These are phyloP conservation scores for Drosophila chauvacae DNA, from an alignment of 1,140 invertebrate genomes.

Conservation along the genomic window DNA sequence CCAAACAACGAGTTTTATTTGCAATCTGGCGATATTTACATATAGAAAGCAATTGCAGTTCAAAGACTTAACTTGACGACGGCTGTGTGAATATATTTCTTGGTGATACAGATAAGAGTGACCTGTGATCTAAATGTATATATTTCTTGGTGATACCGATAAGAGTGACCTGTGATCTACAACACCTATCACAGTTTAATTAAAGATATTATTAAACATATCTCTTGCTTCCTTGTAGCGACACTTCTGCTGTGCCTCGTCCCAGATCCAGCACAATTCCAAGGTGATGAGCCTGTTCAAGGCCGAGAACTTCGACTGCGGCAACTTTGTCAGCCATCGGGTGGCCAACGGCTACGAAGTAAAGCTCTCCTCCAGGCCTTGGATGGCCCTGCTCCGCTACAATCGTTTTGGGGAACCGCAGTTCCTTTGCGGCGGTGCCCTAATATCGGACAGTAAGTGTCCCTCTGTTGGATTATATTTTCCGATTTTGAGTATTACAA, in stretches of 20 bases:
- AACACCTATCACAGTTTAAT: not conserved
- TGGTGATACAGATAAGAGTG: not conserved
- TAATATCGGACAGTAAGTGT: constrained; percentile 83
- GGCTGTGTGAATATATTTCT: too few relatives aligned
- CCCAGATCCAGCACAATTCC: constrained; percentile 69
- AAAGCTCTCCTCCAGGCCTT: constrained; percentile 85
- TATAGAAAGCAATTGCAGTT: not conserved
- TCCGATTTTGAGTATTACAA: too few relatives aligned
- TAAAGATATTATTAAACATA: not conserved
- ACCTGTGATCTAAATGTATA: too few relatives aligned
- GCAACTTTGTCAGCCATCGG: constrained; percentile 67
- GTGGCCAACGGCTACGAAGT: constrained; percentile 84
- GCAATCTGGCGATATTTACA: not conserved
- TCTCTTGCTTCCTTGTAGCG: constrained; percentile 25
- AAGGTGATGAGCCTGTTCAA: constrained; percentile 63
- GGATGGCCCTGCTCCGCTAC: constrained; percentile 86
- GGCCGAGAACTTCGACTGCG: constrained; percentile 52
- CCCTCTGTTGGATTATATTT: too few relatives aligned
- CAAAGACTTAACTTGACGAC: constrained; percentile 1
- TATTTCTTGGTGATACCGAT: not conserved
- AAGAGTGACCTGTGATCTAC: not conserved
- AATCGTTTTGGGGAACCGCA: constrained; percentile 34
- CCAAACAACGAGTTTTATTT: not conserved
- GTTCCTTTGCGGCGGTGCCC: constrained; percentile 84
- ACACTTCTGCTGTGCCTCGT: constrained; percentile 60